Conservation (phyloP, 1,140 invertebrate species). For the Propsilocerus akamusi region DNA sequence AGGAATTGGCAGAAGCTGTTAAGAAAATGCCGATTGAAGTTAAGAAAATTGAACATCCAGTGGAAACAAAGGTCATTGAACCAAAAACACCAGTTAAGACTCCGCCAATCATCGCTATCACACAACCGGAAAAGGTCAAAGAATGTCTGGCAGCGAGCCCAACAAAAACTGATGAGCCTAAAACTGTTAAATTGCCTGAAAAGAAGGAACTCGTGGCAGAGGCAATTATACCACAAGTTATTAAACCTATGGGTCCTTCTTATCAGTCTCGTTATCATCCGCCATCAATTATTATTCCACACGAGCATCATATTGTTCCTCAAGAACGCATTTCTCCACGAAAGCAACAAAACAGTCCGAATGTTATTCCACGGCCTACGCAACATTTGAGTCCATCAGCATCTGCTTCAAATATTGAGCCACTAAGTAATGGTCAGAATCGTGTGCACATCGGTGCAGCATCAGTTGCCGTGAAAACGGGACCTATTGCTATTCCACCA, state of each 20-base stretch:
- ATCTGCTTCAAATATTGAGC: background rate
- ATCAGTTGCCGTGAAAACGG: background rate
- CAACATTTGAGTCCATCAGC: background rate
- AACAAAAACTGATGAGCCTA: background rate
- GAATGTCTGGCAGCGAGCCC: too few relatives aligned
- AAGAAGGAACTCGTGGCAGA: background rate
- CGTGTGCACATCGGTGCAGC: background rate
- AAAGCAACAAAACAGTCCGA: background rate
- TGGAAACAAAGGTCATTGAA: background rate
- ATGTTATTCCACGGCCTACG: background rate
- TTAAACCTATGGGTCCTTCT: too few relatives aligned
- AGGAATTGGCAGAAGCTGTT: background rate
- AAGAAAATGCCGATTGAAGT: constrained; percentile 10
- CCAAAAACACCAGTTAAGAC: too few relatives aligned
- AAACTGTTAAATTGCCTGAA: background rate
- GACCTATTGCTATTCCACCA: background rate
- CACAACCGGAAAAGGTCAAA: too few relatives aligned
- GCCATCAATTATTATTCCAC: background rate
- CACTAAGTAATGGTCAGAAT: background rate
- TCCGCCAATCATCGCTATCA: too few relatives aligned
- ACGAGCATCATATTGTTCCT: background rate
- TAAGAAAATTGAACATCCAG: constrained; percentile 2
- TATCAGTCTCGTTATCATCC: background rate
- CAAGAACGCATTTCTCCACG: background rate
- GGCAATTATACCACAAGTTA: background rate